These are phyloP conservation scores for Upupa epops DNA, from an alignment of 2,113 vertebrate species.

Conservation along the genomic window DNA sequence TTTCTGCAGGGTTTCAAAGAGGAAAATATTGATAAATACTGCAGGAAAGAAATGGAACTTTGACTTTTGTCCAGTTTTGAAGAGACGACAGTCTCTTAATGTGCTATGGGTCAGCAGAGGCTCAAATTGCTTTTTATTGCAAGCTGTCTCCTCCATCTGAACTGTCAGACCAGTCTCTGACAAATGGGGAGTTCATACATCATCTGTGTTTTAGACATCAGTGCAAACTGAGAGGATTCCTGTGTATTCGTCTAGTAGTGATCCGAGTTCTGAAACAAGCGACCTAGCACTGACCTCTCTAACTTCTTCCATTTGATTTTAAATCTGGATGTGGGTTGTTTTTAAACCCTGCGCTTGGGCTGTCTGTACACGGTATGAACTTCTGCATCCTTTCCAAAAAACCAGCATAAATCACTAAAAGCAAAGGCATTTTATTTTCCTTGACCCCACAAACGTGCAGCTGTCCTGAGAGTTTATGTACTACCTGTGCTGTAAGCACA, in stretches of 20 bases:
- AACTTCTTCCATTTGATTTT: neutral
- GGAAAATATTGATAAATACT: neutral
- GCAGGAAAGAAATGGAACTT: neutral
- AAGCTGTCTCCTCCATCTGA: neutral
- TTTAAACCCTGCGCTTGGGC: neutral
- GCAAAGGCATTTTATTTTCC: neutral
- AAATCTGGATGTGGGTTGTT: neutral
- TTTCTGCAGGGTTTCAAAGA: neutral
- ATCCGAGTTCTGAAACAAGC: neutral
- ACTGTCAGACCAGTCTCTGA: neutral
- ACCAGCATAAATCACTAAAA: neutral
- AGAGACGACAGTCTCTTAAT: neutral
- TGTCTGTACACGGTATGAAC: neutral
- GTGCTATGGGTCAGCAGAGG: neutral
- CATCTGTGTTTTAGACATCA: neutral
- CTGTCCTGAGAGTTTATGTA: neutral
- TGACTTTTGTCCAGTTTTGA: neutral
- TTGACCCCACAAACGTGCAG: neutral
- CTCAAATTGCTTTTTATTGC: neutral
- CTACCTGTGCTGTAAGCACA: neutral
- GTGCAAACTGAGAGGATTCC: neutral
- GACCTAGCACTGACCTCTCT: neutral
- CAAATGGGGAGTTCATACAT: neutral
- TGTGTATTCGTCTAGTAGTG: neutral
- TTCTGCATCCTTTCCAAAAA: neutral